Conservation (phyloP, 1,140 invertebrate genomes). For the Pristionchus pacificus region DNA sequence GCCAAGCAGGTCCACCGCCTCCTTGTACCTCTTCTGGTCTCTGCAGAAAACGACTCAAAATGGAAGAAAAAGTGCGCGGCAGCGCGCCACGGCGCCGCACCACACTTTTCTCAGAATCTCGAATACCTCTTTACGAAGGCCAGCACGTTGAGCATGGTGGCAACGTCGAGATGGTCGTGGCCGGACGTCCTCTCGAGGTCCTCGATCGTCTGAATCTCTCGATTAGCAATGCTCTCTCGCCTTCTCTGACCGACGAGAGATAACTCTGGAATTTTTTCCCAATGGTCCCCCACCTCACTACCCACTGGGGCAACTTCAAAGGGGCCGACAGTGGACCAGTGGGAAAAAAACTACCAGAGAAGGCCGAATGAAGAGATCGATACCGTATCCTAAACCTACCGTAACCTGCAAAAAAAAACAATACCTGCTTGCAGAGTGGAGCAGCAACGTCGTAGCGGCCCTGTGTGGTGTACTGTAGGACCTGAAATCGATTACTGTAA, state of each 20-base stretch:
- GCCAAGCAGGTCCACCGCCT: constrained; percentile 93
- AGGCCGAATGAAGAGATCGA: neutral
- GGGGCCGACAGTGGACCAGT: neutral
- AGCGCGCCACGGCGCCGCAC: neutral
- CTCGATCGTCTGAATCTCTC: constrained; percentile 68
- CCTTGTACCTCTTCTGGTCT: constrained; percentile 97
- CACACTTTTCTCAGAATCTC: neutral
- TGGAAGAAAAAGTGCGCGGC: neutral
- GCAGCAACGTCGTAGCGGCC: constrained; percentile 94
- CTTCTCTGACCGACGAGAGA: no score
- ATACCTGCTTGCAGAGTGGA: constrained; percentile 87
- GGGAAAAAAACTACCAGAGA: neutral
- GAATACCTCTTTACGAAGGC: constrained; percentile 67
- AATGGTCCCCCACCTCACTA: no score
- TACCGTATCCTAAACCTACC: neutral
- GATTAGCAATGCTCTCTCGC: neutral
- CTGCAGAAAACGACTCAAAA: constrained; percentile 51
- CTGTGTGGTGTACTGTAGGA: constrained; percentile 96
- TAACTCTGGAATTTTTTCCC: neutral
- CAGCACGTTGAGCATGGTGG: constrained; percentile 96
- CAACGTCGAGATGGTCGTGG: constrained; percentile 95
- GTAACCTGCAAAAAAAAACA: neutral
- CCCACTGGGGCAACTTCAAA: no score
- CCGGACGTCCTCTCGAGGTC: constrained; percentile 95
- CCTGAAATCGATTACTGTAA: constrained; percentile 56